Base-by-base conservation (phyloP, 30 jellyfish, hydroid and myxozoan species). In the Turritopsis rubra region DNA sequence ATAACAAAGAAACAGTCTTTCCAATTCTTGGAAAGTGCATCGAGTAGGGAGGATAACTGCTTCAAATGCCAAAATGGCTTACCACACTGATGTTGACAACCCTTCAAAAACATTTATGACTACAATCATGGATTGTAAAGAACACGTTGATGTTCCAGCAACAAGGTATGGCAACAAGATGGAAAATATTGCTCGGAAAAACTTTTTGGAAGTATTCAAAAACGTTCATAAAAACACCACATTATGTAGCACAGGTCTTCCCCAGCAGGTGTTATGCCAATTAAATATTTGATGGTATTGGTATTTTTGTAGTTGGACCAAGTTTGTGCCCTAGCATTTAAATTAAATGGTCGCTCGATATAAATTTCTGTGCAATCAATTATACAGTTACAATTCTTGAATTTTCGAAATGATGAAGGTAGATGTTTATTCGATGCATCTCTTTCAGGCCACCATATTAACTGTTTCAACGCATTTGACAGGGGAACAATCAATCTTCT, bases 241-340 rank as follows among this genome's bases (percentile, higher is more conserved):
- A n/a, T 68, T 68, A n/a, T n/a, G 23, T n/a, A 27, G 17, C 28
- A 68, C 77, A n/a, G 77, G 77, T 68, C 77, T 68, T n/a, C 83
- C 28, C 5, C 21, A 68, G 77, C 77, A 68, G 77, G 77, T 68
- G 77, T n/a, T 68, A 68, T 68, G 28, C 77, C 77, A 68, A 68
- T 16, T 68, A 68, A 68, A 27, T 68, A 68, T 27, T 68, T 68
- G 28, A 68, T 68, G 77, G 77, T 68, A 27, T 9, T 68, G 28
- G 77, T 68, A 68, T 68, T 7, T 27, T 68, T 68, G 77, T 68
- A 68, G 30, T 68, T 68, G 28, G 77, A 68, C 21, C 77, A 68
- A 68, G 77, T 68, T 27, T 68, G 5, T 8, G 77, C 77, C 30
- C 4, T 68, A 68, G 77, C 77, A 68, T 68, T 68, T 27, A 68